A percentile compares a stretch with the other conserved stretches of the same genome.
These are phyloP conservation scores for Muschampia staudingeri DNA, from an alignment of 2,888 invertebrate species.

Conservation along the genomic window DNA sequence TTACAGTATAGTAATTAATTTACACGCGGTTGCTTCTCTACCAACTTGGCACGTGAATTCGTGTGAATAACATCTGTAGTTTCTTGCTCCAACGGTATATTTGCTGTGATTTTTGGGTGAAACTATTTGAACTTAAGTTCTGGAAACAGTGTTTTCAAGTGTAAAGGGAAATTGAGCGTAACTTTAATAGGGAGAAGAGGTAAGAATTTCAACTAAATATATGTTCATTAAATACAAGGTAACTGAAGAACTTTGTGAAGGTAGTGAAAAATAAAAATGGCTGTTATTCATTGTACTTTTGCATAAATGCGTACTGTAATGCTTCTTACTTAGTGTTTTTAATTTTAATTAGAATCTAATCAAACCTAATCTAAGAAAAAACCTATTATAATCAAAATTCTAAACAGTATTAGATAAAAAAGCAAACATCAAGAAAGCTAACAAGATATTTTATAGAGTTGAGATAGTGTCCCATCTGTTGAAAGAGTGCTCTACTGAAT, in stretches of 20 bases:
- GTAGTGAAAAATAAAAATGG: background rate
- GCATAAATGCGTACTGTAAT: too few species aligned
- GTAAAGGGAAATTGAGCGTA: slow-evolving; percentile 18
- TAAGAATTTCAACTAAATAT: background rate
- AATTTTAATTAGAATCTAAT: too few species aligned
- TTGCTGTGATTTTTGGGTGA: slow-evolving; percentile 33
- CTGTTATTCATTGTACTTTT: background rate
- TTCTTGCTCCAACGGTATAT: slow-evolving; percentile 21
- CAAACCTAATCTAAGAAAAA: background rate
- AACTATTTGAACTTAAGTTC: slow-evolving; percentile 35
- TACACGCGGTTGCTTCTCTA: slow-evolving; percentile 74
- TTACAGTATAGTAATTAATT: slow-evolving; percentile 79
- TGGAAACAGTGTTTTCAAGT: slow-evolving; percentile 29
- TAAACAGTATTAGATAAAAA: background rate
- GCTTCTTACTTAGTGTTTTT: too few species aligned
- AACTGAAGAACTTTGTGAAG: background rate
- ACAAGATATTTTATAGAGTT: slow-evolving; percentile 38
- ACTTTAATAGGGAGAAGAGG: slow-evolving; percentile 2
- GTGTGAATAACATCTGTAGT: slow-evolving; percentile 72
- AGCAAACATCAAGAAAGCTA: slow-evolving; percentile 19
- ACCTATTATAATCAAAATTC: background rate
- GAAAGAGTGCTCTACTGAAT: slow-evolving; percentile 66
- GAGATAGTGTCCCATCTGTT: slow-evolving; percentile 30
- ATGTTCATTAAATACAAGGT: background rate
- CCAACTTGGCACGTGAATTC: slow-evolving; percentile 75